A percentile compares a stretch with the other conserved stretches of the same genome.
phyloP scores from a whole-genome alignment of 2,797 vertebrate genomes.

The Eurystomus glaucurus region DNA sequence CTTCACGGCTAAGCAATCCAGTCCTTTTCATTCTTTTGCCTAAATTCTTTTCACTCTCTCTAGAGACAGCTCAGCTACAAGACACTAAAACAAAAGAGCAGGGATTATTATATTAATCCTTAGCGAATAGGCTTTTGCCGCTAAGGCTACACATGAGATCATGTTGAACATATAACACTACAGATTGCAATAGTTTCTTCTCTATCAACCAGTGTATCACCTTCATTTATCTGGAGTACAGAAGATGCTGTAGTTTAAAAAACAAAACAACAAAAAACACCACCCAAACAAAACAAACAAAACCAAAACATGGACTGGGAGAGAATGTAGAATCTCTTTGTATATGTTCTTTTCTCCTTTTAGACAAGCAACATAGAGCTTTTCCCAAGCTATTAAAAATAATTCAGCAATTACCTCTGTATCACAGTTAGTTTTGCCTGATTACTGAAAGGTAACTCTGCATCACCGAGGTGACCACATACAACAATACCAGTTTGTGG shows the following conservation, averaged over 20 bases:
- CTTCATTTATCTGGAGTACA: background rate
- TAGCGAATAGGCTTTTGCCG: background rate
- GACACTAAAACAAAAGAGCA: background rate
- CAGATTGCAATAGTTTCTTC: background rate
- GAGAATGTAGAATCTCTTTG: background rate
- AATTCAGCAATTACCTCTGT: background rate
- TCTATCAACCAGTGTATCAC: background rate
- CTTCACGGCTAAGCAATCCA: background rate
- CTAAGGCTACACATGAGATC: background rate
- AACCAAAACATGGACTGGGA: too few species aligned
- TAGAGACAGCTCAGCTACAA: background rate
- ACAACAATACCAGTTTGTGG: background rate
- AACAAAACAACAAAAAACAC: background rate
- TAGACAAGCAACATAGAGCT: background rate
- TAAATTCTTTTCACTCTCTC: slow-evolving; percentile 10
- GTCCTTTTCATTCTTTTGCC: background rate
- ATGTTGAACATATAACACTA: background rate
- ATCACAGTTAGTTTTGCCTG: background rate
- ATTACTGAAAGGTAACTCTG: background rate
- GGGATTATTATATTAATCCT: background rate
- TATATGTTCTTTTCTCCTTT: background rate
- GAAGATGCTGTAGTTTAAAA: background rate
- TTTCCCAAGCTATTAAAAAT: background rate
- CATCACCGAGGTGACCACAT: background rate
- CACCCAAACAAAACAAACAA: too few species aligned